Evolutionary conservation across 2,888 invertebrate genomes (phyloP).

Genomic region (Sympetrum striolatum): DNA sequence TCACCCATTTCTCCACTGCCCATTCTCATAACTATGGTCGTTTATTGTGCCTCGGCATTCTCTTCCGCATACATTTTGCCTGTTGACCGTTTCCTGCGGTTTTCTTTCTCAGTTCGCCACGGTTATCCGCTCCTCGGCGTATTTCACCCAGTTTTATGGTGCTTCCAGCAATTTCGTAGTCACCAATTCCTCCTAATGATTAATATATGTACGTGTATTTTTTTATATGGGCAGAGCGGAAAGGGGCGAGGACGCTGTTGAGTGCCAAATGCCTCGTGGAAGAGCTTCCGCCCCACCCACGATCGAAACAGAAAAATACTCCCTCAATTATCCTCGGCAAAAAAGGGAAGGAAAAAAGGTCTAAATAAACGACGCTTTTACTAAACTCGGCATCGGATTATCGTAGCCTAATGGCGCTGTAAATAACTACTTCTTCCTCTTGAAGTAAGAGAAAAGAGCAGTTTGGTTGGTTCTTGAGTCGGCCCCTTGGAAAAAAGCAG

Average conservation of each 20-base stretch:
- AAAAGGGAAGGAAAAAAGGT: neutral
- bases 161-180: too few species aligned
- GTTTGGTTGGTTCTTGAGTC: neutral
- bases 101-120: too few species aligned
- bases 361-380: neutral
- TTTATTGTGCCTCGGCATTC: too few species aligned
- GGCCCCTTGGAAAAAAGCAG: neutral
- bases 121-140: too few species aligned
- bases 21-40: too few species aligned
- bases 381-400: conserved; percentile 14
- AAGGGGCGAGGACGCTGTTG: neutral
- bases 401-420: conserved; percentile 5
- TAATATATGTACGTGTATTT: neutral
- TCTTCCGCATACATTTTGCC: too few species aligned
- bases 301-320: neutral
- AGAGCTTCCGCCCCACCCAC: neutral
- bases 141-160: too few species aligned
- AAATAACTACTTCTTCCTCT: conserved; percentile 14
- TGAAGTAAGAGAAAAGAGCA: neutral
- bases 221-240: neutral
- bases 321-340: neutral
- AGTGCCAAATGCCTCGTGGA: neutral
- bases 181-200: too few species aligned
- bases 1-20: too few species aligned
- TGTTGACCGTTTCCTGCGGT: too few species aligned